Percentiles rank a stretch among this genome's conserved stretches.
These are phyloP conservation scores for Ganaspis sp. DNA, from an alignment of 1,140 invertebrate species.

Conservation along the genomic window DNA sequence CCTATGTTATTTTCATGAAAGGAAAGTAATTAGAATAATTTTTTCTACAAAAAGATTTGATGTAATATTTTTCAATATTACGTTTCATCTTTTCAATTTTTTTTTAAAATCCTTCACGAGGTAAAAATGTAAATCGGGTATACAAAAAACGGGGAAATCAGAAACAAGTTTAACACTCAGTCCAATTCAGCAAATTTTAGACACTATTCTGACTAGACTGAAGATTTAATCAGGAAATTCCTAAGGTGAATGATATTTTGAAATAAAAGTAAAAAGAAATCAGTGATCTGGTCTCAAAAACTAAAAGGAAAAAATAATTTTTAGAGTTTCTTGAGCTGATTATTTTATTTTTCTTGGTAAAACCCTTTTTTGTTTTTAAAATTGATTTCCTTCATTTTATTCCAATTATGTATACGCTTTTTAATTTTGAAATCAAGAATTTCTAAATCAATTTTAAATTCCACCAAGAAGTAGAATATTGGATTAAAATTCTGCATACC, in stretches of 20 bases:
- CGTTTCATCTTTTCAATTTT: not conserved
- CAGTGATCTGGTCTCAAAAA: too few species aligned
- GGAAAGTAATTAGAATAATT: not conserved
- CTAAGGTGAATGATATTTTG: too few species aligned
- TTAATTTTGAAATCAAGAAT: not conserved
- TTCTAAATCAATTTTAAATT: not conserved
- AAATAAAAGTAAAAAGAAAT: too few species aligned
- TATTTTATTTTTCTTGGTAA: too few species aligned
- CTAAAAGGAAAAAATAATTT: too few species aligned
- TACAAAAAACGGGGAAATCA: not conserved
- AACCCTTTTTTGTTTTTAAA: too few species aligned
- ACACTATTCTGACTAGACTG: not conserved
- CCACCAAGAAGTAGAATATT: not conserved
- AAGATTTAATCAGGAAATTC: not conserved
- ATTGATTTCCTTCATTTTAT: too few species aligned
- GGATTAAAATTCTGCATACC: not conserved
- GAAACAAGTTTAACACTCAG: not conserved
- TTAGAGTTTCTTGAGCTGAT: too few species aligned
- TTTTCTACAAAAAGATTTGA: not conserved
- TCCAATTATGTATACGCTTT: too few species aligned
- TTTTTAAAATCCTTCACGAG: not conserved
- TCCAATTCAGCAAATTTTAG: conserved; percentile 1
- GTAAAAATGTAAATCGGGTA: not conserved
- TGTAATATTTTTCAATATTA: not conserved
- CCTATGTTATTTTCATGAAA: not conserved